Evolutionary conservation across 2,888 invertebrate genomes (phyloP).

Genomic region (Pogonocherus hispidulus): DNA sequence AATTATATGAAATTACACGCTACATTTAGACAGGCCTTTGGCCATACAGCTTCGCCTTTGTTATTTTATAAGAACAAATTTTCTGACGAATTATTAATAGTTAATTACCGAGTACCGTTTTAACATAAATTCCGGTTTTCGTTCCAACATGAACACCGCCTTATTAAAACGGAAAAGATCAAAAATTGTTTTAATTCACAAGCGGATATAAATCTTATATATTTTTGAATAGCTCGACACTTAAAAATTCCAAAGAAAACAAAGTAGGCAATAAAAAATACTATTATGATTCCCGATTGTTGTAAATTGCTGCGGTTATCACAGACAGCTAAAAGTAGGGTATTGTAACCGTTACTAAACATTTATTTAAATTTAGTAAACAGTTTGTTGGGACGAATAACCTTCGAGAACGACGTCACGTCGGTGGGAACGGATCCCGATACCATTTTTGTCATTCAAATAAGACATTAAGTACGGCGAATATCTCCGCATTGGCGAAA

Average conservation of each 20-base stretch:
- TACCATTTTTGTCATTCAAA: constrained; percentile 7
- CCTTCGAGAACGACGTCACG: background rate
- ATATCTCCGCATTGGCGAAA: constrained; percentile 42
- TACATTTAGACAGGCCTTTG: background rate
- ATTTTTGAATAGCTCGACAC: background rate
- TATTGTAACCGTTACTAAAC: background rate
- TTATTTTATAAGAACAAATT: background rate
- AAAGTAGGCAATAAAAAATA: no score
- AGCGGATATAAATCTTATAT: background rate
- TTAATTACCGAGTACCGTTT: background rate
- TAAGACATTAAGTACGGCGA: constrained; percentile 39
- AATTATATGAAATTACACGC: background rate
- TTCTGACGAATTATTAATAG: background rate
- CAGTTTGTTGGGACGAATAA: no score
- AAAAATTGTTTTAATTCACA: no score
- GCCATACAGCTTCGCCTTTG: background rate
- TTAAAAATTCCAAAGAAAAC: no score
- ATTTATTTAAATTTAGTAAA: background rate
- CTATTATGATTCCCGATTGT: no score
- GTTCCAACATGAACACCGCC: background rate
- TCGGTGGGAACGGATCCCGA: background rate
- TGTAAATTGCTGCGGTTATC: no score
- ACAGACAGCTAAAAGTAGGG: no score
- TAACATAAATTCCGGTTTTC: background rate
- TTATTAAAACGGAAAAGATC: background rate